These are phyloP conservation scores for Ptychadena robeensis DNA, from an alignment of 2,797 vertebrate species.

Conservation along the genomic window DNA sequence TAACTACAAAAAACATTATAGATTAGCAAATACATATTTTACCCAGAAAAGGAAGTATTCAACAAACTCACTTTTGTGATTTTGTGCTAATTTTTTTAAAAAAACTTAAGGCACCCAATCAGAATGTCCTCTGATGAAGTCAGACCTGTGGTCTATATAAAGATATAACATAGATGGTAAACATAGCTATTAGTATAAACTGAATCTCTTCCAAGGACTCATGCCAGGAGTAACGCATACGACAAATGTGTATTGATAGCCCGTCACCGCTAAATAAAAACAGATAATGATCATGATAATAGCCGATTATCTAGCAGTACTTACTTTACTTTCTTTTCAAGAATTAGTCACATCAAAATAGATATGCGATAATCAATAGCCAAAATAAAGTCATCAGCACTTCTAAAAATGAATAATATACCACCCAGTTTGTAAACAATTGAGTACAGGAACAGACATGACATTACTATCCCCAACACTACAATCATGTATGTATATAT, in stretches of 20 bases:
- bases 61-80: neutral
- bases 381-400: conserved; percentile 30
- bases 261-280: conserved; percentile 32
- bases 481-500: conserved; percentile 20
- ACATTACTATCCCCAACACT: conserved; percentile 5
- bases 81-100: too few relatives aligned
- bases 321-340: conserved; percentile 29
- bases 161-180: too few relatives aligned
- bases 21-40: too few relatives aligned
- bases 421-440: conserved; percentile 36
- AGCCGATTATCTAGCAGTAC: conserved; percentile 31
- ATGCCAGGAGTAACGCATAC: too few relatives aligned
- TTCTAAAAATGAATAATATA: conserved; percentile 38
- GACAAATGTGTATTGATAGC: neutral
- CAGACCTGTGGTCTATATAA: too few relatives aligned
- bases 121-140: too few relatives aligned
- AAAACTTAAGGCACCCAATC: too few relatives aligned
- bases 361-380: conserved; percentile 38
- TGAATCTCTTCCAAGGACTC: too few relatives aligned
- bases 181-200: too few relatives aligned
- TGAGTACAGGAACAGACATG: conserved; percentile 38
- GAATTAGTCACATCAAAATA: conserved; percentile 32
- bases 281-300: conserved; percentile 45
- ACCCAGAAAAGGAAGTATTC: neutral
- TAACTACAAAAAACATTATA: neutral